Evolutionary conservation across 2,888 invertebrate species (phyloP).

Genomic region (Spisula subtruncata): DNA sequence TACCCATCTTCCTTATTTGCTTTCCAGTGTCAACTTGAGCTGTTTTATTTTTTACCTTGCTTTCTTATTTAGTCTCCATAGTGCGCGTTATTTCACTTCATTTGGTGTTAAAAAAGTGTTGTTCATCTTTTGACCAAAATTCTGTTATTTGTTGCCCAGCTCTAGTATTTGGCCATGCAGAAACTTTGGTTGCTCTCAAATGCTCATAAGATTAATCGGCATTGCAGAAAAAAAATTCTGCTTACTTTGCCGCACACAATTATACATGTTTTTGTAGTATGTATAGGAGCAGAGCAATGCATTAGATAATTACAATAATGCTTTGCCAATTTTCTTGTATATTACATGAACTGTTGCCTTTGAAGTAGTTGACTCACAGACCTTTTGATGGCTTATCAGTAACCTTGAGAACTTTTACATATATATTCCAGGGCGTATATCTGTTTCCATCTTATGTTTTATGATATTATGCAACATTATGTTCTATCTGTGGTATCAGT

Average conservation of each 20-base stretch:
- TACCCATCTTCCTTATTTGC: too few species aligned
- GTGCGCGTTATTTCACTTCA: too few species aligned
- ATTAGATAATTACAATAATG: neutral
- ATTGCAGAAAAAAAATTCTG: neutral
- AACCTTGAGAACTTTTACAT: neutral
- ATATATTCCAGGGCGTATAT: neutral
- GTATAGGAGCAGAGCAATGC: neutral
- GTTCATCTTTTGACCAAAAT: too few species aligned
- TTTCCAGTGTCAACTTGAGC: too few species aligned
- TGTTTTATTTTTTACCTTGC: too few species aligned
- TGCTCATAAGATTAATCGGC: neutral
- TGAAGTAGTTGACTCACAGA: slow-evolving; percentile 1
- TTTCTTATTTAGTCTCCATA: too few species aligned
- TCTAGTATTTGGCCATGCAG: too few species aligned
- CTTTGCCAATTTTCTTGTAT: slow-evolving; percentile 11
- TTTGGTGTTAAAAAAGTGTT: too few species aligned
- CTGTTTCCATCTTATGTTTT: neutral
- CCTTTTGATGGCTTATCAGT: neutral
- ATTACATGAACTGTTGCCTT: neutral
- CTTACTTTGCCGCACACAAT: neutral
- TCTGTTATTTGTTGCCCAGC: too few species aligned
- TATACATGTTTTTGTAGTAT: neutral
- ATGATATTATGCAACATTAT: neutral
- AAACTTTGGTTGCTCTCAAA: too few species aligned
- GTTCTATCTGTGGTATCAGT: neutral